Conservation (phyloP, 2,113 vertebrate genomes). For the Atrichornis clamosus region DNA sequence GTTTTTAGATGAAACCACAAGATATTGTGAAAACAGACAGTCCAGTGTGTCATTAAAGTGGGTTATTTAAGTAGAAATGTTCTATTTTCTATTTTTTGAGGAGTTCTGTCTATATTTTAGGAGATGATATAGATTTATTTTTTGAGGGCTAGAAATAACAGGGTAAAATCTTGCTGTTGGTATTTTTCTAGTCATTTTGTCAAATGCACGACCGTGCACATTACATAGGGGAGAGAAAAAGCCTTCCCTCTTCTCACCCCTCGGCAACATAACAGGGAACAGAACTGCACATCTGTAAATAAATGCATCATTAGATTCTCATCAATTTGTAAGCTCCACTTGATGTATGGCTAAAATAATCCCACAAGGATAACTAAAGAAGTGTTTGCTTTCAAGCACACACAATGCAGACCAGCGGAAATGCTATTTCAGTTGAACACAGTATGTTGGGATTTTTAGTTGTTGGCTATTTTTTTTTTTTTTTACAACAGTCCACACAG, state of each 20-base stretch:
- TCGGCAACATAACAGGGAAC: slow-evolving; percentile 66
- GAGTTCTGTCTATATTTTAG: background rate
- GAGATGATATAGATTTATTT: background rate
- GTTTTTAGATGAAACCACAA: slow-evolving; percentile 15
- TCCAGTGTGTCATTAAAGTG: slow-evolving; percentile 11
- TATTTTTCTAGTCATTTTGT: slow-evolving; percentile 52
- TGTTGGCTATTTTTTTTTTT: background rate
- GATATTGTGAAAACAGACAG: background rate
- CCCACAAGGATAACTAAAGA: slow-evolving; percentile 73
- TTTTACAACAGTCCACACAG: background rate
- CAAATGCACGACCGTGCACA: background rate
- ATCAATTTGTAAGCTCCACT: slow-evolving; percentile 81
- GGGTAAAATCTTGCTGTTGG: background rate
- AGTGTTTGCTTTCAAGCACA: slow-evolving; percentile 46
- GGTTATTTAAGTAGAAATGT: slow-evolving; percentile 27
- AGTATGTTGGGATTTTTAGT: background rate
- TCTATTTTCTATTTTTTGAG: slow-evolving; percentile 29
- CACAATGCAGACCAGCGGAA: background rate
- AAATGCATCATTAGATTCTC: slow-evolving; percentile 86
- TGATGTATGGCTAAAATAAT: slow-evolving; percentile 79
- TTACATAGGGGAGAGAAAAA: background rate
- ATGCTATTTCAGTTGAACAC: slow-evolving; percentile 5
- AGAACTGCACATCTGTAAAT: slow-evolving; percentile 85
- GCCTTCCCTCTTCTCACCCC: slow-evolving; percentile 38
- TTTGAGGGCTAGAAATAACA: background rate